phyloP scores from a whole-genome alignment of 2,113 vertebrate genomes.

The Channa argus region DNA sequence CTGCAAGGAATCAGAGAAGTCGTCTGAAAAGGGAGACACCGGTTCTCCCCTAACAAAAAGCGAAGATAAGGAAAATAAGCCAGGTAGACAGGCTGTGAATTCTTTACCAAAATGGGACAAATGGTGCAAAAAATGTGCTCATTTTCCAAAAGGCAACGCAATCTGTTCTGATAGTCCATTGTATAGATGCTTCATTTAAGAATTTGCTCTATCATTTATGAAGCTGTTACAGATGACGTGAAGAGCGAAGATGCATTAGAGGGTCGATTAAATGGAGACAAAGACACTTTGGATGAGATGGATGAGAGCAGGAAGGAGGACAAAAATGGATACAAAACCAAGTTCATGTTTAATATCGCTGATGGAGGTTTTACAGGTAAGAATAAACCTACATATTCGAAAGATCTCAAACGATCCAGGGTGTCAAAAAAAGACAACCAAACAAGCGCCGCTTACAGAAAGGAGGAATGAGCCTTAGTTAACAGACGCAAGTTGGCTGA shows the following conservation, averaged over 20 bases:
- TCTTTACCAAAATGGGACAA: constrained; percentile 3
- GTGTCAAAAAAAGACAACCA: neutral
- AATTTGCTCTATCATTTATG: neutral
- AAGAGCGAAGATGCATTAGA: constrained; percentile 88
- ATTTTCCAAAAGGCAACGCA: neutral
- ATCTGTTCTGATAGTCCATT: neutral
- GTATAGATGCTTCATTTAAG: neutral
- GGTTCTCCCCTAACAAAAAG: constrained; percentile 77
- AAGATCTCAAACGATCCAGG: neutral
- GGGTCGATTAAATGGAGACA: constrained; percentile 90
- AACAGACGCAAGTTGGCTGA: too few species aligned
- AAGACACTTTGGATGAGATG: constrained; percentile 85
- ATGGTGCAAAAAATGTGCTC: neutral
- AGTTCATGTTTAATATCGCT: constrained; percentile 99
- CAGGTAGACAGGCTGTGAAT: constrained; percentile 79
- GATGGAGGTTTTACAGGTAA: constrained; percentile 97
- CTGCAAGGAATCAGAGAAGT: constrained; percentile 83
- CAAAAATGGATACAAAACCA: constrained; percentile 86
- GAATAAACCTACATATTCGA: neutral
- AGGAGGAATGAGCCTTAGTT: too few species aligned
- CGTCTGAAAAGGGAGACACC: constrained; percentile 83
- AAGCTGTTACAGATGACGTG: constrained; percentile 78
- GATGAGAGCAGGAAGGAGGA: constrained; percentile 90
- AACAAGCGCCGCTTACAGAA: too few species aligned
- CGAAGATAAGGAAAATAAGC: constrained; percentile 86